A percentile compares a stretch with the other conserved stretches of the same genome.
phyloP scores from a whole-genome alignment of 1,140 invertebrate genomes.

The Aphelenchoides avenae region DNA sequence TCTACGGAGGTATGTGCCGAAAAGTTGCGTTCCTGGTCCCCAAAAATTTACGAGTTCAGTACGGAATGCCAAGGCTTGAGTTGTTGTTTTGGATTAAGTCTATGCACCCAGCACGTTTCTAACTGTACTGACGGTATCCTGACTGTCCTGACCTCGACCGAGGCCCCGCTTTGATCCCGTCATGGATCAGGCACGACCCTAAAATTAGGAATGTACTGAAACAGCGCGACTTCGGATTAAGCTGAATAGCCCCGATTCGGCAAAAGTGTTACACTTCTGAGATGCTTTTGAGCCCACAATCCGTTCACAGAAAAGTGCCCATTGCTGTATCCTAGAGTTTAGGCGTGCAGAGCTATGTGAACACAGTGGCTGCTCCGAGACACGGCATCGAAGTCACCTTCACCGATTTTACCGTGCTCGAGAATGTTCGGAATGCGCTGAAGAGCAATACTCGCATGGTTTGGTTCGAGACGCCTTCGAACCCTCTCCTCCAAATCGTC shows the following conservation, averaged over 20 bases:
- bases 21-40: too few relatives aligned
- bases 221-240: too few relatives aligned
- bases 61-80: neutral
- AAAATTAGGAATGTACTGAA: conserved; percentile 10
- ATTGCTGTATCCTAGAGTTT: too few relatives aligned
- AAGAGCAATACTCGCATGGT: too few relatives aligned
- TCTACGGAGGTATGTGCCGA: conserved; percentile 95
- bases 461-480: conserved; percentile 94
- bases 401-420: conserved; percentile 73
- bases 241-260: too few relatives aligned
- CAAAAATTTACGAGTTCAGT: too few relatives aligned
- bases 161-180: conserved; percentile 20
- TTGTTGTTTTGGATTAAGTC: conserved; percentile 25
- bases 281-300: conserved; percentile 10
- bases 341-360: conserved; percentile 69
- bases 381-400: conserved; percentile 60
- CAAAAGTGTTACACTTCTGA: conserved; percentile 23
- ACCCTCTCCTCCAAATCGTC: conserved; percentile 82
- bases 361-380: conserved; percentile 58
- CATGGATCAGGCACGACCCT: too few relatives aligned
- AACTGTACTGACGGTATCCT: neutral
- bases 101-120: neutral
- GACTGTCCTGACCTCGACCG: neutral
- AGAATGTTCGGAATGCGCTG: conserved; percentile 70
- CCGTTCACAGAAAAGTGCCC: too few relatives aligned